phyloP scores from a whole-genome alignment of 2,113 vertebrate genomes.

The Fulmarus glacialis region DNA sequence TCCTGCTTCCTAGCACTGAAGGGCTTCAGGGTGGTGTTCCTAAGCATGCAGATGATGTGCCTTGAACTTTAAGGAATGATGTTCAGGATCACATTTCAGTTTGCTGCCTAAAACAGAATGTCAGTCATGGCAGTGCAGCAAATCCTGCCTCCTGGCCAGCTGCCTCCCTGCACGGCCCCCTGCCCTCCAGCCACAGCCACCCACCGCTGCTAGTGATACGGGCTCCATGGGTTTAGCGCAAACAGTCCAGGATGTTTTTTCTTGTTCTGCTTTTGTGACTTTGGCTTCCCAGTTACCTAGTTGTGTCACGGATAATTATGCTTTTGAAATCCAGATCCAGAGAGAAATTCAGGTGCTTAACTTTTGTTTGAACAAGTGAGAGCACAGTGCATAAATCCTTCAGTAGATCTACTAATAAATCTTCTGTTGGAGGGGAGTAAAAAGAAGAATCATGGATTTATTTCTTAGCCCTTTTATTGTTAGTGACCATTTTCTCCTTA shows the following conservation, averaged over 20 bases:
- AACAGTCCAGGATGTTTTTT: background rate
- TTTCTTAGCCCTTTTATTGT: background rate
- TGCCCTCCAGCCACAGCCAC: background rate
- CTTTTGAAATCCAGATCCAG: background rate
- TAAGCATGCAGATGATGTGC: background rate
- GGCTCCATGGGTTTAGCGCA: background rate
- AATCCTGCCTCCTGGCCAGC: background rate
- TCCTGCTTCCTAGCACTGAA: background rate
- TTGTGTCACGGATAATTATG: background rate
- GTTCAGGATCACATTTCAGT: slow-evolving; percentile 37
- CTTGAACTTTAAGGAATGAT: background rate
- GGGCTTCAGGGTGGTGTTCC: background rate
- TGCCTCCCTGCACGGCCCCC: background rate
- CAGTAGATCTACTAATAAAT: background rate
- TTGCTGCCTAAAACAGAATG: background rate
- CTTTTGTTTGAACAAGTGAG: background rate
- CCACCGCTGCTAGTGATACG: fast-evolving
- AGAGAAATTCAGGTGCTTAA: background rate
- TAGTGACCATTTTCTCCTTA: background rate
- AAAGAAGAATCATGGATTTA: background rate
- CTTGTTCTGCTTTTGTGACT: background rate
- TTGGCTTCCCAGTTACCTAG: background rate
- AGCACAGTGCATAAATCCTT: background rate
- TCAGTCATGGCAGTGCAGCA: background rate
- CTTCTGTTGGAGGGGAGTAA: background rate